Percentiles rank a stretch among this genome's conserved stretches.
These are phyloP conservation scores for Leucozona laternaria DNA, from an alignment of 2,888 invertebrate genomes.

Conservation along the genomic window DNA sequence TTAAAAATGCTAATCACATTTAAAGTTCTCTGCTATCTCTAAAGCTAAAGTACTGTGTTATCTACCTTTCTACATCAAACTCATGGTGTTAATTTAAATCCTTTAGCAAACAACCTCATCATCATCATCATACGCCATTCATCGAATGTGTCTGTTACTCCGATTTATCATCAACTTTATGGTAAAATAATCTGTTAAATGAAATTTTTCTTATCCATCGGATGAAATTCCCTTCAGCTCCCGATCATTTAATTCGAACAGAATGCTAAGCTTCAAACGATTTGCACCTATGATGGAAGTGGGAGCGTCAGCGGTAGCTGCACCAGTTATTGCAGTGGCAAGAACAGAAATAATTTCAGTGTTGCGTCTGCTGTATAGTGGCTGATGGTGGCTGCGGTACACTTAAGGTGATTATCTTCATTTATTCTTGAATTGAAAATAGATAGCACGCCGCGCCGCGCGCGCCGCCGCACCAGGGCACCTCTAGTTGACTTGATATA, in stretches of 20 bases:
- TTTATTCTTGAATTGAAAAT: conserved; percentile 18
- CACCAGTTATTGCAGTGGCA: background rate
- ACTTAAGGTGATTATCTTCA: conserved; percentile 45
- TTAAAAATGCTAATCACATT: no score
- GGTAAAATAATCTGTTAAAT: conserved; percentile 21
- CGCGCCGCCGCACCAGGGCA: no score
- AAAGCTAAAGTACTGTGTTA: no score
- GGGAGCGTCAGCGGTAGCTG: background rate
- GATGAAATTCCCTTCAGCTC: conserved; percentile 34
- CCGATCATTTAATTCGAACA: conserved; percentile 21
- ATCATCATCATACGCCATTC: background rate
- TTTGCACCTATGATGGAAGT: conserved; percentile 6
- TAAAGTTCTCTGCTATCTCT: no score
- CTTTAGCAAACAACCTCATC: background rate
- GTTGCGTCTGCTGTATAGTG: background rate
- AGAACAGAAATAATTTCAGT: conserved; percentile 5
- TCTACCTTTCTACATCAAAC: background rate
- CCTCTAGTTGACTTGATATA: conserved; percentile 62
- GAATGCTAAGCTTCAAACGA: conserved; percentile 19
- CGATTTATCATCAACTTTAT: conserved; percentile 30
- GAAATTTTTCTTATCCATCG: conserved; percentile 34
- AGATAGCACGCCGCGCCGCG: conserved; percentile 33
- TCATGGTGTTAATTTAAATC: conserved; percentile 24
- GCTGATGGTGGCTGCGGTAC: background rate
- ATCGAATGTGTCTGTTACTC: conserved; percentile 36